These are phyloP conservation scores for Schizopygopsis malacanthus DNA, from an alignment of 2,797 vertebrate genomes.

Conservation along the genomic window DNA sequence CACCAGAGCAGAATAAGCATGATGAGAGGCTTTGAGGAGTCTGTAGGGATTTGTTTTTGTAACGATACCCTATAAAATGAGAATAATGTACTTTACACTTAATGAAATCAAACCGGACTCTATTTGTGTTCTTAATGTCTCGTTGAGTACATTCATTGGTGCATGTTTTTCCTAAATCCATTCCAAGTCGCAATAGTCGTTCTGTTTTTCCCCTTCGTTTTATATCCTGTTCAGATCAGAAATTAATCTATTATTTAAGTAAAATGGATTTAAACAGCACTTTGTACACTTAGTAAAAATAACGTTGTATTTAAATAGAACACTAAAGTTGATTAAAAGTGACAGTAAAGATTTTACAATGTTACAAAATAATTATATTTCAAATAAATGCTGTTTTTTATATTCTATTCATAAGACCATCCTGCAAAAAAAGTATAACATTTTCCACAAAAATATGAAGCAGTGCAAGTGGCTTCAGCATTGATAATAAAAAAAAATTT, in stretches of 20 bases:
- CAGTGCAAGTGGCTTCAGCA: neutral
- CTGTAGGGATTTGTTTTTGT: conserved; percentile 34
- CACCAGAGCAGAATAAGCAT: conserved; percentile 11
- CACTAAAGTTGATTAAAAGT: too few relatives aligned
- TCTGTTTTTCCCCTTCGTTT: neutral
- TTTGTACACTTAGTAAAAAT: neutral
- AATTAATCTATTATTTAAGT: neutral
- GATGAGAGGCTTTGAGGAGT: conserved; percentile 25
- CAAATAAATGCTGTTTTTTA: neutral
- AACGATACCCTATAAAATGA: conserved; percentile 17
- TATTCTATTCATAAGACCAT: neutral
- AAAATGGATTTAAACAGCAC: neutral
- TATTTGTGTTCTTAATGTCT: neutral
- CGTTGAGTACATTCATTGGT: neutral
- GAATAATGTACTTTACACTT: conserved; percentile 2
- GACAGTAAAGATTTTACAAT: too few relatives aligned
- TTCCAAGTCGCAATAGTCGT: neutral
- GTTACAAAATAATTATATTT: neutral
- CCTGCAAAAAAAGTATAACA: neutral
- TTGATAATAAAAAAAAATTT: neutral
- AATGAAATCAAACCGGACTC: neutral
- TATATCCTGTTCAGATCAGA: neutral
- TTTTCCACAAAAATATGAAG: neutral
- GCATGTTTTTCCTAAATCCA: neutral
- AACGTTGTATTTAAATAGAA: neutral